phyloP scores from a whole-genome alignment of 2,113 vertebrate genomes.

The Collichthys lucidus region DNA sequence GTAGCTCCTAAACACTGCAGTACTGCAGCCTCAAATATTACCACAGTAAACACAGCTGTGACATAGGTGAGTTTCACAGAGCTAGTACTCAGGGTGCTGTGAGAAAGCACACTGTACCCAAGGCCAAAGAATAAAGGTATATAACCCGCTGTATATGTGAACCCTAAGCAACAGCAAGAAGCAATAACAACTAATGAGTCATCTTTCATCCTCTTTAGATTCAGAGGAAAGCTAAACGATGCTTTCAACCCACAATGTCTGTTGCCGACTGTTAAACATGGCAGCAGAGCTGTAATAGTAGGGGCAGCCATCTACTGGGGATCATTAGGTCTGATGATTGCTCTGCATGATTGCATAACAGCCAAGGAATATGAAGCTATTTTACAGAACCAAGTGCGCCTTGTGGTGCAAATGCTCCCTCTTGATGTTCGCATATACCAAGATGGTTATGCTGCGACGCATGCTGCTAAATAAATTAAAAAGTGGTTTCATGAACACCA shows the following conservation, averaged over 20 bases:
- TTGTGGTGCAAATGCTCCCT: slow-evolving; percentile 50
- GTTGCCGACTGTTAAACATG: slow-evolving; percentile 65
- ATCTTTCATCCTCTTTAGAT: slow-evolving; percentile 63
- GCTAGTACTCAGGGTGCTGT: not conserved
- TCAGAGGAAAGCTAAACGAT: slow-evolving; percentile 59
- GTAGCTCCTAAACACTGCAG: not conserved
- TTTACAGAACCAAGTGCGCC: slow-evolving; percentile 65
- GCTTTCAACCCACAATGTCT: slow-evolving; percentile 66
- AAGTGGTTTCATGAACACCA: slow-evolving; percentile 58
- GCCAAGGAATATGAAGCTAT: slow-evolving; percentile 64
- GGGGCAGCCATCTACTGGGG: slow-evolving; percentile 65
- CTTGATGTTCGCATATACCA: slow-evolving; percentile 25
- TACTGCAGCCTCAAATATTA: not conserved
- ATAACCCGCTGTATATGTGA: slow-evolving; percentile 27
- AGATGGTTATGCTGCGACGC: slow-evolving; percentile 47
- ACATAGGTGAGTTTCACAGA: not conserved
- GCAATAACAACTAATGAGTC: slow-evolving; percentile 54
- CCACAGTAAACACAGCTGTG: not conserved
- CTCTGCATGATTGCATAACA: slow-evolving; percentile 72
- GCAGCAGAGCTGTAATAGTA: slow-evolving; percentile 66
- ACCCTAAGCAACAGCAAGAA: slow-evolving; percentile 36
- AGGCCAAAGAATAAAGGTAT: slow-evolving; percentile 24
- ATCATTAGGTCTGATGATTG: slow-evolving; percentile 74
- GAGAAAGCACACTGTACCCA: slow-evolving; percentile 13
- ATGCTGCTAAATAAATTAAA: slow-evolving; percentile 69